Percentiles rank a stretch among this genome's conserved stretches.
These are phyloP conservation scores for Nibea coibor DNA, from an alignment of 2,113 vertebrate genomes.

Conservation along the genomic window DNA sequence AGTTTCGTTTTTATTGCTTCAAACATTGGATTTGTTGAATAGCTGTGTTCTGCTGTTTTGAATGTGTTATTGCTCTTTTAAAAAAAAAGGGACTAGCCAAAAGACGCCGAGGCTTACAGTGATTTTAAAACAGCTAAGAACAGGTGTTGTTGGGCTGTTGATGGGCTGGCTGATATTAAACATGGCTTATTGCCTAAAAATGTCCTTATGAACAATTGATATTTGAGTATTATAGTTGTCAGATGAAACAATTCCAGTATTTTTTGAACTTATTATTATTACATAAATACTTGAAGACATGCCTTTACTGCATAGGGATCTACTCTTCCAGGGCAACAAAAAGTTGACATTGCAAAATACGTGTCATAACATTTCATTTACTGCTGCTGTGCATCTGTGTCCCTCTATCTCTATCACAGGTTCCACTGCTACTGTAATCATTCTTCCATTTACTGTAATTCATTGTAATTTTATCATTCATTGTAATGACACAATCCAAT, in stretches of 20 bases:
- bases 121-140: constrained; percentile 3
- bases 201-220: not conserved
- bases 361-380: too few relatives aligned
- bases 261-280: not conserved
- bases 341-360: too few relatives aligned
- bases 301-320: not conserved
- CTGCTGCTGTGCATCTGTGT: too few relatives aligned
- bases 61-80: constrained; percentile 16
- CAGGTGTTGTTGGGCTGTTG: not conserved
- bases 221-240: not conserved
- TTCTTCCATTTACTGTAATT: too few relatives aligned
- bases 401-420: too few relatives aligned
- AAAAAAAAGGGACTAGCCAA: not conserved
- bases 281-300: not conserved
- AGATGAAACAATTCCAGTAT: not conserved
- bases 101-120: not conserved
- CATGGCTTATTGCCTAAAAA: constrained; percentile 30
- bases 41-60: not conserved
- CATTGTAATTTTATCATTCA: too few relatives aligned
- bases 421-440: too few relatives aligned
- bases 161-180: constrained; percentile 4
- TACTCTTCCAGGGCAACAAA: too few relatives aligned
- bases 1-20: not conserved
- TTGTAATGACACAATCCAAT: too few relatives aligned
- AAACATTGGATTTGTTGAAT: not conserved